phyloP scores from a whole-genome alignment of 2,888 invertebrate species.

The Scaptomyza caliginosa region DNA sequence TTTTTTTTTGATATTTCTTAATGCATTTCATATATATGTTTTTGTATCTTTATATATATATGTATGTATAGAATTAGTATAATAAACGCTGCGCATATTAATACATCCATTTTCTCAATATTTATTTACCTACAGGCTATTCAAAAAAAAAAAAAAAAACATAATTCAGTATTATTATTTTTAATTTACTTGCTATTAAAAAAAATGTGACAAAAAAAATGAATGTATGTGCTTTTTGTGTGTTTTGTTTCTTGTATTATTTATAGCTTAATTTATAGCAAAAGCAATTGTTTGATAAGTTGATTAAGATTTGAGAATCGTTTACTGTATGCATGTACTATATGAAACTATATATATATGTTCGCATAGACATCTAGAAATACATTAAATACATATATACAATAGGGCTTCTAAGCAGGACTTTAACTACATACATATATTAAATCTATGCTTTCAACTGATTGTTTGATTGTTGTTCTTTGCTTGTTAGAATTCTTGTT shows the following conservation, averaged over 20 bases:
- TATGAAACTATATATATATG: slow-evolving; percentile 4
- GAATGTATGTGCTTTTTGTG: background rate
- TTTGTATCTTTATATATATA: slow-evolving; percentile 6
- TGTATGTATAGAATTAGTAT: slow-evolving; percentile 15
- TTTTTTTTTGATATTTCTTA: slow-evolving; percentile 15
- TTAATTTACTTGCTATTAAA: slow-evolving; percentile 23
- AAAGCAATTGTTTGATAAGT: slow-evolving; percentile 38
- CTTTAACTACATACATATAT: slow-evolving; percentile 5
- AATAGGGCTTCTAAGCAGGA: slow-evolving; percentile 21
- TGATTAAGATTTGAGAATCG: slow-evolving; percentile 40
- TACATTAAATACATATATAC: slow-evolving; percentile 48
- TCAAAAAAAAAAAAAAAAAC: slow-evolving; percentile 27
- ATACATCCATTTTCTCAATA: slow-evolving; percentile 21
- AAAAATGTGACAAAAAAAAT: slow-evolving; percentile 37
- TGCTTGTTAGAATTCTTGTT: slow-evolving; percentile 12
- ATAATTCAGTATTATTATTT: background rate
- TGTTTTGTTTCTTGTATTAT: background rate
- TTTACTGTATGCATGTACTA: slow-evolving; percentile 13
- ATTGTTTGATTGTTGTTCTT: slow-evolving; percentile 13
- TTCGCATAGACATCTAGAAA: slow-evolving; percentile 52
- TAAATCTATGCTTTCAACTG: slow-evolving; percentile 15
- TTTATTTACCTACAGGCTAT: slow-evolving; percentile 34
- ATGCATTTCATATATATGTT: slow-evolving; percentile 19
- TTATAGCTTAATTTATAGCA: slow-evolving; percentile 30
- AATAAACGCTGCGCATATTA: slow-evolving; percentile 40